Base-by-base conservation (phyloP, 2,888 invertebrate species). In the Miltochrista miniata region DNA sequence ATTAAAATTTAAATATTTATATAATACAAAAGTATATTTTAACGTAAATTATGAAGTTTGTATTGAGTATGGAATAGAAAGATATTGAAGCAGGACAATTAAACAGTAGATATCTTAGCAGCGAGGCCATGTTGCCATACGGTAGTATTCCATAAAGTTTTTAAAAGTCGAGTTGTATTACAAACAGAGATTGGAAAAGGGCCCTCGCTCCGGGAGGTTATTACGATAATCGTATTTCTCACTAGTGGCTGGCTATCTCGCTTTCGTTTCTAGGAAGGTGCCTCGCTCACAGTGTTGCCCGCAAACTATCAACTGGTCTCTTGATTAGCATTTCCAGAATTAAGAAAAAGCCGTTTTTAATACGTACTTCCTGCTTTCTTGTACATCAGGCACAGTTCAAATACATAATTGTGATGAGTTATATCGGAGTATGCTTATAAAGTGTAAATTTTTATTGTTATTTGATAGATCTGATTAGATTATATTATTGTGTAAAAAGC, bases 221-320 rank as follows among this genome's bases (percentile, higher is more conserved):
- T 90, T 89, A 89, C 85, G 80, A 82, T 90, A 89, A 90, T 90
- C 84, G 81, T 81, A 77, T 85, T 90, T 89, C 88, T 83, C 79
- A 84, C 87, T 83, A 87, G 81, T 68, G 76, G 70, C n/a, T 24
- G 18, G 18, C 81, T 85, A 83, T 85, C 85, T 87, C 82, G 86
- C 87, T 88, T 86, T 89, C 88, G 87, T 84, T 90, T 90, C 90
- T 77, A 61, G 75, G 90, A 90, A 90, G 84, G 78, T 72, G 79
- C 10, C 79, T 76, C 74, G 70, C 65, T 64, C 68, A 62, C 74
- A 75, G 76, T 73, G 76, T 78, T 82, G 78, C 80, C 83, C 79
- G 87, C 87, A 77, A 88, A 88, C 87, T 84, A 85, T 83, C 85
- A 83, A 85, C 88, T 76, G 79, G 83, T 81, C 78, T 74, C 72